Base-by-base conservation (phyloP, 2,113 vertebrate species). In the Ciconia stormi region DNA sequence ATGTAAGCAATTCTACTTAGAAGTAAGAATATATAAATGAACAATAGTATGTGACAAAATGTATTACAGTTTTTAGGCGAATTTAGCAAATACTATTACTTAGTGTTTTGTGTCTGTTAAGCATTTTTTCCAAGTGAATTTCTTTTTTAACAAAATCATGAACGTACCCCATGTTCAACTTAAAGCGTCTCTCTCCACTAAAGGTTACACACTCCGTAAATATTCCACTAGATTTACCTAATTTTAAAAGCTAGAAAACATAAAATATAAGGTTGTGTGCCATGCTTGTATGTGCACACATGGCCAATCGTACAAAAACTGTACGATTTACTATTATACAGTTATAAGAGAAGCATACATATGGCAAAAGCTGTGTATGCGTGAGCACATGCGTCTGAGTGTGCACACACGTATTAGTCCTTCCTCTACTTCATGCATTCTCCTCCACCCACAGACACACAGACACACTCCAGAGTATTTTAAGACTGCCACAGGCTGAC, bases 361-460 rank as follows among this genome's bases (percentile, higher is more conserved):
- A 42, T 26, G 2, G 17, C 53, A 82, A 69, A 79, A 83, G 27
- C 36, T 66, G 13, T 2, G 0, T 19, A 34, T 10, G 4, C 2
- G 1, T 26, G 23, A 76, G 19, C 19, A 14, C 23, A 3, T 10
- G 10, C 3, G 1, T 6, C 8, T 16, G 12, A 40, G 36, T 0
- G 1, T 12, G 32, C 42, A 49, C 18, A 32, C 5, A 16, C 2
- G 0, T 15, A 7, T 26, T 46, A 38, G 19, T 44, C 13, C n/a
- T 53, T 8, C 27, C 29, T 56, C 44, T 36, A 6, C 22, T 44
- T 49, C 52, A 46, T 13, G 19, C 2, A 5, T 3, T 55, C n/a
- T 73, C 16, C 38, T 84, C 30, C 34, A 26, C 34, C 80, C 50
- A 52, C 47, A 61, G 72, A 80, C 27, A 44, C 50, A 52, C 47